Conservation (phyloP, 1,140 invertebrate species). For the Chelonus insularis region DNA sequence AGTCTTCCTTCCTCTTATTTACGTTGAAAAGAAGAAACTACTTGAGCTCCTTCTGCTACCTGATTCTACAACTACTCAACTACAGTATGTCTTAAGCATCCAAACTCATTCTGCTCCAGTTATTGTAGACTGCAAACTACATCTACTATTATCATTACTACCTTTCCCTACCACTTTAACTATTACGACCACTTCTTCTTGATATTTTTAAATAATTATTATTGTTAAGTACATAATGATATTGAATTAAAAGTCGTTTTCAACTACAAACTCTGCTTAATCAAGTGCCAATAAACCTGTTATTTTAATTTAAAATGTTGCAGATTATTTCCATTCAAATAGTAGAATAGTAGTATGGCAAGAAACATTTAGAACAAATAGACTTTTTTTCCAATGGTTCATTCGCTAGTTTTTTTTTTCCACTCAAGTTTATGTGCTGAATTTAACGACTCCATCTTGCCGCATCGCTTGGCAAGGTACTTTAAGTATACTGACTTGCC, state of each 20-base stretch:
- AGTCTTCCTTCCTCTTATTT: neutral
- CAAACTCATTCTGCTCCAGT: conserved; percentile 22
- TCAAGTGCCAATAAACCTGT: neutral
- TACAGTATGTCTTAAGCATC: conserved; percentile 12
- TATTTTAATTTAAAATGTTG: neutral
- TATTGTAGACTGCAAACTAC: neutral
- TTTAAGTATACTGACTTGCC: conserved; percentile 12
- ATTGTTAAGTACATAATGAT: no score
- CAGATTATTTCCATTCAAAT: neutral
- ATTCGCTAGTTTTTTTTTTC: neutral
- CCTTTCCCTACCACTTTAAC: neutral
- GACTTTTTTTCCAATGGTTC: neutral
- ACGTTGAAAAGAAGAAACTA: conserved; percentile 12
- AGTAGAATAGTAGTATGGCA: neutral
- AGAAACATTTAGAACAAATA: neutral
- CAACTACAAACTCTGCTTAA: no score
- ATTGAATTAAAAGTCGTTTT: no score
- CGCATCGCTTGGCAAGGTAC: conserved; percentile 16
- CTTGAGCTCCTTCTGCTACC: conserved; percentile 19
- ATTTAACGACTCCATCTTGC: conserved; percentile 24
- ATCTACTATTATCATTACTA: neutral
- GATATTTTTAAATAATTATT: no score
- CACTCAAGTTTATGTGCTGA: conserved; percentile 11
- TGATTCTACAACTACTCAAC: conserved; percentile 20
- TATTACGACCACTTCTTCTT: no score